Conservation (phyloP, 2,797 vertebrate genomes). For the Allochrocebus solatus region DNA sequence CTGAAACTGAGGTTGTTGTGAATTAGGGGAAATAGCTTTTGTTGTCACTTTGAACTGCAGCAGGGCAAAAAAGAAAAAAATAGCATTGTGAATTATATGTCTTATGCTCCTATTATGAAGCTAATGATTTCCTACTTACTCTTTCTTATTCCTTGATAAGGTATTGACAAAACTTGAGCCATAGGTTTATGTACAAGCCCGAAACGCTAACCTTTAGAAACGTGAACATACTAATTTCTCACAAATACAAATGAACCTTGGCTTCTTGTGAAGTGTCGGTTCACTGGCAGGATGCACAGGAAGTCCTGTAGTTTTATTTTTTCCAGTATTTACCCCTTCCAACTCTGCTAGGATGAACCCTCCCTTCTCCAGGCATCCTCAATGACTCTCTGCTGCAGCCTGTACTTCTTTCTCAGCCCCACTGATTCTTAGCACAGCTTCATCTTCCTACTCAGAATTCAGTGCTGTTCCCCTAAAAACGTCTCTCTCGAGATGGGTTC, state of each 20-base stretch:
- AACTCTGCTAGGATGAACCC: too few relatives aligned
- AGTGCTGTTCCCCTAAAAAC: not conserved
- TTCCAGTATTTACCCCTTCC: not conserved
- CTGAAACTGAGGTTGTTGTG: not conserved
- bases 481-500: too few relatives aligned
- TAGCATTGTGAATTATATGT: not conserved
- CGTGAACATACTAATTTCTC: not conserved
- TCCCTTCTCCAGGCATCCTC: not conserved
- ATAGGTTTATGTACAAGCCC: accelerated
- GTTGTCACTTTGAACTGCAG: not conserved
- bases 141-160: not conserved
- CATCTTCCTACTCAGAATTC: too few relatives aligned
- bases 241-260: not conserved
- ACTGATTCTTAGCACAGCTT: not conserved
- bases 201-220: not conserved
- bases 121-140: not conserved
- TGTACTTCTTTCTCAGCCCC: not conserved
- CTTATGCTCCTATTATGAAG: not conserved
- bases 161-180: not conserved
- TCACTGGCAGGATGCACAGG: too few relatives aligned
- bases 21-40: not conserved
- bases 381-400: accelerated
- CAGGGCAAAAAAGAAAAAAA: not conserved
- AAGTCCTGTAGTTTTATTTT: not conserved
- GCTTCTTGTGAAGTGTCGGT: not conserved